A percentile compares a stretch with the other conserved stretches of the same genome.
Conservation (phyloP, 2,797 vertebrate species). For the Anguilla megastoma region DNA sequence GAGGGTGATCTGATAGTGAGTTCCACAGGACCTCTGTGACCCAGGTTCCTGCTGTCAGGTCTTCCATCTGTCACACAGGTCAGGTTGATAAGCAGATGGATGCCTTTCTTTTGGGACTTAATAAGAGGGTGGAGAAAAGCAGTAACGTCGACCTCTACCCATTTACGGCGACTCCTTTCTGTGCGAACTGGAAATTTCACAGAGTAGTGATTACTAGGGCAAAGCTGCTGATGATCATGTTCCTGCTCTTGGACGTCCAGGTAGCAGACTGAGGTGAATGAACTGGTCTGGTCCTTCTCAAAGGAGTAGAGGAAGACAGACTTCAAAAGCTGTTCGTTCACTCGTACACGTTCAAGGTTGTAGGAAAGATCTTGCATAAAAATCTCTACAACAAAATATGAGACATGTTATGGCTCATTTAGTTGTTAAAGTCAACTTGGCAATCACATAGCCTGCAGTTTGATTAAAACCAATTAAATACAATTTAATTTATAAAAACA, state of each 20-base stretch:
- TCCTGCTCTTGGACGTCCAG: slow-evolving; percentile 70
- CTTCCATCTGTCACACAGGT: slow-evolving; percentile 69
- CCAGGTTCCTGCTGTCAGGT: slow-evolving; percentile 38
- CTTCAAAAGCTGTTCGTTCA: slow-evolving; percentile 83
- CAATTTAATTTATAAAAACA: not conserved
- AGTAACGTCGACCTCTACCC: slow-evolving; percentile 88
- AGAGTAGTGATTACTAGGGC: slow-evolving; percentile 57
- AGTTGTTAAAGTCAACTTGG: not conserved
- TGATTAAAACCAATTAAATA: not conserved
- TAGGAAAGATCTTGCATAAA: slow-evolving; percentile 83
- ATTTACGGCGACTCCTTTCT: slow-evolving; percentile 64
- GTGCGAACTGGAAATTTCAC: slow-evolving; percentile 71
- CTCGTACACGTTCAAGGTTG: slow-evolving; percentile 80
- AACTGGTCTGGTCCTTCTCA: slow-evolving; percentile 59
- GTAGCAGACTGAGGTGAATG: slow-evolving; percentile 67
- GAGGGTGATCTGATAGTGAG: slow-evolving; percentile 72
- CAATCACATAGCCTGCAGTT: not conserved
- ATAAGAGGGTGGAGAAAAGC: slow-evolving; percentile 80
- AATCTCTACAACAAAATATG: slow-evolving; percentile 61
- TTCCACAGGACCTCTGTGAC: slow-evolving; percentile 42
- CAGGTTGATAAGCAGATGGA: slow-evolving; percentile 81
- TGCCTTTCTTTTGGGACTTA: slow-evolving; percentile 67
- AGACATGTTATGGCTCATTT: not conserved
- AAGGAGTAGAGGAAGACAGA: slow-evolving; percentile 86
- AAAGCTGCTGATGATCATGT: slow-evolving; percentile 56